Evolutionary conservation across 35 echinoderm and acorn worm genomes (phyloP).

Genomic region (Stichopus chloronotus): DNA sequence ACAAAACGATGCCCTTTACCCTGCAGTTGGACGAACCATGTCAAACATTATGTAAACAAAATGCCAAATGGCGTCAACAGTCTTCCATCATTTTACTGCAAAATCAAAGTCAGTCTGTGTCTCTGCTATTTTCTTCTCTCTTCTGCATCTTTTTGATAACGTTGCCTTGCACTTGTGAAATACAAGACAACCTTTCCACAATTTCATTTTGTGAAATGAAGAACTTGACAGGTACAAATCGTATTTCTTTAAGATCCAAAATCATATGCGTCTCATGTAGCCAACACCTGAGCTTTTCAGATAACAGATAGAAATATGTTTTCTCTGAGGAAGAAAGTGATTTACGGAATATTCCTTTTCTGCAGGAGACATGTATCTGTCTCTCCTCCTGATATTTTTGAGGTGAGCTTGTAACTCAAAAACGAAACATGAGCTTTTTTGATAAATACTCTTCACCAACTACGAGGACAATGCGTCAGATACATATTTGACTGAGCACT

Average conservation of each 20-base stretch:
- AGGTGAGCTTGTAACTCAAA: constrained; percentile 52
- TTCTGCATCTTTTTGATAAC: constrained; percentile 9
- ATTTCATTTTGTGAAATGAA: constrained; percentile 62
- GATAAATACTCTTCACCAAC: constrained; percentile 35
- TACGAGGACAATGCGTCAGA: not conserved
- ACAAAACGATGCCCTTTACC: constrained; percentile 51
- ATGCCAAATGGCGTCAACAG: constrained; percentile 56
- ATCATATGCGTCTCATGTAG: constrained; percentile 51
- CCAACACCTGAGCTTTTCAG: constrained; percentile 45
- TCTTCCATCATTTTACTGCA: constrained; percentile 54
- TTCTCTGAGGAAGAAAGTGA: constrained; percentile 30
- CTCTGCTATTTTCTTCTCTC: not conserved
- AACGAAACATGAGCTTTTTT: constrained; percentile 48
- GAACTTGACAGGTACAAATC: constrained; percentile 46
- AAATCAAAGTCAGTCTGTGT: constrained; percentile 43
- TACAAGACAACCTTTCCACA: constrained; percentile 39
- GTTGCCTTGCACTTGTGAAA: constrained; percentile 43
- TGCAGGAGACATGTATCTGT: constrained; percentile 27
- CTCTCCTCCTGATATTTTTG: constrained; percentile 40
- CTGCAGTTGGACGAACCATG: constrained; percentile 40
- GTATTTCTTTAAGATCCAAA: constrained; percentile 49
- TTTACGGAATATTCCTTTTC: constrained; percentile 57
- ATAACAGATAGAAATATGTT: constrained; percentile 50
- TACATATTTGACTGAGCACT: constrained; percentile 46
- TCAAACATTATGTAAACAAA: constrained; percentile 63